Evolutionary conservation across 2,888 invertebrate species (phyloP), one percentile per base, ranked within the genome.

Genomic region (Teleiodes luculella): DNA sequence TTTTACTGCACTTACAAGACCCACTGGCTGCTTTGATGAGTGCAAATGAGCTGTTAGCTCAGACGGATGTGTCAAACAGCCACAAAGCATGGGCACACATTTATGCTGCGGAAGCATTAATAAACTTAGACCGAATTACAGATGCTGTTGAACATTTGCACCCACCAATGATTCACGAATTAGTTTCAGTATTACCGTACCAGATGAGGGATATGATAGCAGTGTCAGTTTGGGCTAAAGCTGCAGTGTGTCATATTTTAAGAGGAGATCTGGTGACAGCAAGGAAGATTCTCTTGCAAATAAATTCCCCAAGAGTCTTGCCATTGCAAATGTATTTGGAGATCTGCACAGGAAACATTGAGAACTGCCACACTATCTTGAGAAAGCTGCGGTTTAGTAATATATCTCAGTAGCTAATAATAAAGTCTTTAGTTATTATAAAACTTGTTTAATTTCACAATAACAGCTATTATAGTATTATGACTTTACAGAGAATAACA

Each of bases 31-130:
- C 97, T 1, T 83, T 96, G 46, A 93, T 95, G 72, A 93, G 95
- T 86, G 94, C 96, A 0, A 93, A 94, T 71, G 92, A 92, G 18
- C 83, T 98, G 35, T 83, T 98, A 10, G 89, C 88, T 54, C 94
- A 96, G 68, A 92, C 95, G 20, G 93, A 93, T 48, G 81, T 80
- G 0, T 83, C 84, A 1, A 86, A 79, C 59, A 75, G 78, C 55
- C 90, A 89, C 62, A 95, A 95, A 78, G 92, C 96, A 64, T 90
- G 98, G 68, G 97, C 94, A 0, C 95, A 96, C 78, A 91, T 98
- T 67, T 98, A 98, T 79, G 94, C 95, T 50, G 97, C 97, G 0
- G 97, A 98, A 84, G 95, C 97, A 24, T 86, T 96, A 10, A 93
- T 97, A 52, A 92, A 95, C 66, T 85, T 96, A 73, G 96, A 97